Evolutionary conservation across 2,113 vertebrate species (phyloP), one percentile per base, ranked within the genome.

Genomic region (Paradoxurus hermaphroditus): DNA sequence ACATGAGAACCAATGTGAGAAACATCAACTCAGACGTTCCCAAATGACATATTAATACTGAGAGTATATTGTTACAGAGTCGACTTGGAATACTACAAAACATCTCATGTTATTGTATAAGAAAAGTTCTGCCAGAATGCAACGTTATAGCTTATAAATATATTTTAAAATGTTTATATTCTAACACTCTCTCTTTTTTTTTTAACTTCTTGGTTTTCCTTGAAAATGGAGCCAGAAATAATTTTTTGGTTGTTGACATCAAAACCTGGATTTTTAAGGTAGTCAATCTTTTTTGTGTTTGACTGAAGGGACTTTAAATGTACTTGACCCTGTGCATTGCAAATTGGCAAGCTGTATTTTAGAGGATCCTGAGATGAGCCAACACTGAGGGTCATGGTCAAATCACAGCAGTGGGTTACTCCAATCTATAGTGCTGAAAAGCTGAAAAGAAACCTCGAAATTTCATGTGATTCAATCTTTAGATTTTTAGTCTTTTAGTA

Each of bases 21-120:
- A 98, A 95, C 96, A 79, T 72, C 93, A 95, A 90, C 94, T 97
- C 96, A 93, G 92, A 63, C 97, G 94, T 98, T 98, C 98, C 98
- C 98, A 97, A 96, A 95, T 98, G 98, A 95, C 98, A 97, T 95
- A 96, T 98, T 97, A 98, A 98, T 97, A 87, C 79, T 96, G 97
- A 97, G 98, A 96, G 83, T 95, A 94, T 98, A 97, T 93, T 95
- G 85, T 98, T 95, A 82, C 63, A 25, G 94, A 98, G 98, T 98
- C 97, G 97, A 89, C 88, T 53, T 97, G 85, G 95, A 98, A 98
- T 92, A 96, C 95, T 97, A 93, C 92, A 95, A 87, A 98, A 95
- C 91, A 91, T 97, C 97, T 97, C 94, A 93, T 65, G 82, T 91
- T 98, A 94, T 98, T 98, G 98, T 79, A 70, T 68, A 92, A 75